Base-by-base conservation (phyloP, 2,888 invertebrate species). In the Amiota minor region DNA sequence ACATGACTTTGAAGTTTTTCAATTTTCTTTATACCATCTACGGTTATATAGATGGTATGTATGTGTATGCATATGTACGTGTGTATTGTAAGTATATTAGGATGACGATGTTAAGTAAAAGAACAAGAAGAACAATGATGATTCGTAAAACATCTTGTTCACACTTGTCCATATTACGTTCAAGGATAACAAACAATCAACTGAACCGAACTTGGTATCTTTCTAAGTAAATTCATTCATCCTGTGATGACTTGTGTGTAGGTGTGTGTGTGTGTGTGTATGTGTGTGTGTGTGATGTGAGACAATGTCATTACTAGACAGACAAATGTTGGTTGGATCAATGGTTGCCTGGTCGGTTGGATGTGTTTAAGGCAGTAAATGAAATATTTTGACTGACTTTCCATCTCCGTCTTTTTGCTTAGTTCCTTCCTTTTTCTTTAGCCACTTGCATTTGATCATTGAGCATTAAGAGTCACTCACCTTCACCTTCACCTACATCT, bases 131-230 rank as follows among this genome's bases (percentile, higher is more conserved):
- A 53, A 53, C 53, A 53, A 14, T 16, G 16, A 83, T 74, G 75
- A 73, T 74, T 81, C 82, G 83, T 83, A 88, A 88, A 88, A 88
- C 88, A 88, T 88, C 88, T 88, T 88, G 88, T 88, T 88, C 88
- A 88, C 88, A 88, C 88, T 88, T 87, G 88, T 88, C 78, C 72
- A 14, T 49, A 2, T 46, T 53, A 53, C n/a, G 50, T 50, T 59
- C 49, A 18, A 49, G 56, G 56, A 46, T 59, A 56, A 47, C 55
- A 70, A 70, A 70, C 70, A 56, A 70, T 70, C 59, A 56, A 56
- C 55, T 46, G 10, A 35, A 35, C 35, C 64, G 45, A 12, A 50
- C 20, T 53, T 55, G 56, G 49, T 69, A 12, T 35, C 35, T 35
- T 35, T 35, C 35, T 35, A 35, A 35, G 35, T 35, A 35, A 35